Evolutionary conservation across 2,113 vertebrate genomes (phyloP), one percentile per base, ranked within the genome.

Genomic region (Bufo bufo): DNA sequence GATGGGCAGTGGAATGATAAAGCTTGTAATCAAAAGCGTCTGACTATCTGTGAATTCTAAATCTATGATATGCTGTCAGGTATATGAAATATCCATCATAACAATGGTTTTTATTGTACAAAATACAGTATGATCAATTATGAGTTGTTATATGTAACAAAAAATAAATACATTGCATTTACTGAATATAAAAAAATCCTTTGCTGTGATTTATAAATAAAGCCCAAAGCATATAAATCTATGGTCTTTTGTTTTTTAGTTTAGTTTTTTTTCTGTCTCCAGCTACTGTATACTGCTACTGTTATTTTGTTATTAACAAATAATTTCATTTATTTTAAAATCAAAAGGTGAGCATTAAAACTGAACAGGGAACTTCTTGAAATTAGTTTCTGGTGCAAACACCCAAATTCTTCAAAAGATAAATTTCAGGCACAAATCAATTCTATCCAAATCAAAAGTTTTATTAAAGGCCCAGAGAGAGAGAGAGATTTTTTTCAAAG

Each of bases 1-100:
- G 92, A 93, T 17, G 95, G 95, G 33, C 90, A 79, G 14, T 94
- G 95, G 94, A 95, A 94, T 7, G 90, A 93, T 89, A 94, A 12
- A 77, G 91, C 0, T 12, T 94, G 95, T 19, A 59, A 84, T 43
- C 82, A 90, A 56, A 84, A 91, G 52, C 89, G 7, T 13, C 91
- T 95, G 13, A 33, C 90, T 82, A 49, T 94, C 87, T 95, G 93
- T 69, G 92, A 94, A 89, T 94, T 95, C 19, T 94, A 91, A 92
- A 65, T 58, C 20, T 45, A n/a, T 16, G 2, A 82, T 5, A 47
- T 16, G 2, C 20, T 1, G 3, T 71, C 13, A 71, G 13, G 1
- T 71, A 1, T 1, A 2, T 5, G 20, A 17, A 65, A 8, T 1
- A 6, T 69, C 33, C 0, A 1, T 10, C 12, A 33, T 33, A 33